Conservation (phyloP, 1,140 invertebrate species). For the Phortica variegata region DNA sequence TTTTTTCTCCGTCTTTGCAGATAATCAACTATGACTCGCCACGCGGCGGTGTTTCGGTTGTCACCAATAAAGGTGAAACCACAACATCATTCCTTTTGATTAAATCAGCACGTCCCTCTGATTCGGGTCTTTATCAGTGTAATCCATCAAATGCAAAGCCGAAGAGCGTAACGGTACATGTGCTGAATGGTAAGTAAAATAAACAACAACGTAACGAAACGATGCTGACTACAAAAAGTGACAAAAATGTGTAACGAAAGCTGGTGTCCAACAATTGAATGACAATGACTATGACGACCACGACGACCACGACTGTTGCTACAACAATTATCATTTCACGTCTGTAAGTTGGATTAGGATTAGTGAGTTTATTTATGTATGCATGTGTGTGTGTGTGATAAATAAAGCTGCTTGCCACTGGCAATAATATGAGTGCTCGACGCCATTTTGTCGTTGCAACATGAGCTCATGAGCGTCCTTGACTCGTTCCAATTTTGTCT, state of each 20-base stretch:
- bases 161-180: conserved; percentile 84
- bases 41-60: conserved; percentile 72
- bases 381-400: conserved; percentile 10
- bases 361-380: not conserved
- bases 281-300: no score
- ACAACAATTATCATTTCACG: no score
- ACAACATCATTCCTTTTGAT: conserved; percentile 78
- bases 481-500: not conserved
- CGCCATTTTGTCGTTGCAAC: no score
- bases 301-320: no score
- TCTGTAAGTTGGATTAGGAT: no score
- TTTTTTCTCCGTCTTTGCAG: conserved; percentile 56
- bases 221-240: conserved; percentile 18
- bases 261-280: no score
- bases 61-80: conserved; percentile 76
- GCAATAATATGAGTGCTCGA: no score
- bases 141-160: conserved; percentile 85
- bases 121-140: conserved; percentile 75
- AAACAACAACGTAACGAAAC: conserved; percentile 34
- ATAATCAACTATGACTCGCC: conserved; percentile 90
- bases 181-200: conserved; percentile 81
- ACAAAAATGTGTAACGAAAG: conserved; percentile 20
- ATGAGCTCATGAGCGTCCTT: no score
- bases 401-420: conserved; percentile 24
- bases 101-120: conserved; percentile 70